These are phyloP conservation scores for Aphrophora alni DNA, from an alignment of 2,888 invertebrate species.

Conservation along the genomic window DNA sequence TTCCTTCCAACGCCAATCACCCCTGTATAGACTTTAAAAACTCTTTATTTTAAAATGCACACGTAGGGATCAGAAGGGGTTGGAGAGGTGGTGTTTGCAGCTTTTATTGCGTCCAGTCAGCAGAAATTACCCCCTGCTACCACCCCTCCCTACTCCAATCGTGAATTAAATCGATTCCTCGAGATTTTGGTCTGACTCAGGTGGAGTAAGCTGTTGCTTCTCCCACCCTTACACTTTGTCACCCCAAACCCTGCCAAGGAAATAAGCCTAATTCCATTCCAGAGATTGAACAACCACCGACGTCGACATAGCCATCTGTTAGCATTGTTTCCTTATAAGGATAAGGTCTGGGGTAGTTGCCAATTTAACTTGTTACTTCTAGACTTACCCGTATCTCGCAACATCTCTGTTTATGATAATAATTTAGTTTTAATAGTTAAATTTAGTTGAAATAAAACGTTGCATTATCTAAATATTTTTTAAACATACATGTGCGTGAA, in stretches of 20 bases:
- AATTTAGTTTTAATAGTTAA: too few relatives aligned
- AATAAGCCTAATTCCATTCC: conserved; percentile 2
- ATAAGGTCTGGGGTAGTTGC: background rate
- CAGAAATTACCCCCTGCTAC: conserved; percentile 15
- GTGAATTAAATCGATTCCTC: conserved; percentile 36
- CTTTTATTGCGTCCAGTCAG: conserved; percentile 36
- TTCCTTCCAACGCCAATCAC: too few relatives aligned
- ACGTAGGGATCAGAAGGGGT: background rate
- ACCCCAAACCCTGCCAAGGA: background rate
- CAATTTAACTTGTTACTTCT: background rate
- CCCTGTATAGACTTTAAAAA: too few relatives aligned
- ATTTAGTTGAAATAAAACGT: too few relatives aligned
- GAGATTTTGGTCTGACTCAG: conserved; percentile 22
- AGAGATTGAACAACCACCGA: background rate
- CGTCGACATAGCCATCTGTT: background rate
- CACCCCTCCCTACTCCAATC: background rate
- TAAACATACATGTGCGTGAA: too few relatives aligned
- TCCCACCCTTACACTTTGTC: background rate
- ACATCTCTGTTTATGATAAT: too few relatives aligned
- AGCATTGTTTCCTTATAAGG: background rate
- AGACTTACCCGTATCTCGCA: too few relatives aligned
- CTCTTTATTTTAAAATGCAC: background rate
- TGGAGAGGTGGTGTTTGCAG: conserved; percentile 2
- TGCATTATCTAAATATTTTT: too few relatives aligned
- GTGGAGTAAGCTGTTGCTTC: background rate